Percentiles rank a stretch among this genome's conserved stretches.
phyloP scores from a whole-genome alignment of 1,140 invertebrate genomes.

The Patella vulgata region DNA sequence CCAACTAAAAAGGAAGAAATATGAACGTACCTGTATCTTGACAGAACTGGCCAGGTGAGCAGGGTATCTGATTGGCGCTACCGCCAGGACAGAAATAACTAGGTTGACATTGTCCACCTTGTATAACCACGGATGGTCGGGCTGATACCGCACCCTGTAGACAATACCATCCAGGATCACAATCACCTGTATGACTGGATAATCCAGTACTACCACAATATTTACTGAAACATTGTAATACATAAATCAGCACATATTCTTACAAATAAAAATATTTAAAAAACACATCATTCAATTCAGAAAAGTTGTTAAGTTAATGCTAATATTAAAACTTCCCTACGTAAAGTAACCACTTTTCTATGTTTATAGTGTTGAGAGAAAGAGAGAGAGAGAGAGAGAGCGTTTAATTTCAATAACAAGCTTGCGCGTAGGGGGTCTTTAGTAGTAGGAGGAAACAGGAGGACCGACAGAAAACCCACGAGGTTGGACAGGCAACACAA shows the following conservation, averaged over 20 bases:
- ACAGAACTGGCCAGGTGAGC: slow-evolving; percentile 59
- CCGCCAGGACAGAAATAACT: slow-evolving; percentile 61
- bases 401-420: too few species aligned
- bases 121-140: slow-evolving; percentile 29
- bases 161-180: slow-evolving; percentile 60
- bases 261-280: too few species aligned
- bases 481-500: too few species aligned
- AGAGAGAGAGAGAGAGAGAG: too few species aligned
- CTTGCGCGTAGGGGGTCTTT: too few species aligned
- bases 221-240: slow-evolving; percentile 31
- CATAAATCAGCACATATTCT: not conserved
- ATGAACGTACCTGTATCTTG: slow-evolving; percentile 42
- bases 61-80: slow-evolving; percentile 45
- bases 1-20: not conserved
- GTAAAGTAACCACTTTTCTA: too few species aligned
- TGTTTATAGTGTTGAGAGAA: too few species aligned
- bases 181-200: slow-evolving; percentile 45
- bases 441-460: too few species aligned
- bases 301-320: too few species aligned
- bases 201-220: slow-evolving; percentile 58
- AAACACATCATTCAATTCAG: too few species aligned
- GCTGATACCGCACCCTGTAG: slow-evolving; percentile 36
- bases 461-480: too few species aligned
- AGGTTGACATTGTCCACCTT: slow-evolving; percentile 52
- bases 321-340: too few species aligned